A percentile compares a stretch with the other conserved stretches of the same genome.
These are phyloP conservation scores for Corythaixoides concolor DNA, from an alignment of 2,113 vertebrate genomes.

Conservation along the genomic window DNA sequence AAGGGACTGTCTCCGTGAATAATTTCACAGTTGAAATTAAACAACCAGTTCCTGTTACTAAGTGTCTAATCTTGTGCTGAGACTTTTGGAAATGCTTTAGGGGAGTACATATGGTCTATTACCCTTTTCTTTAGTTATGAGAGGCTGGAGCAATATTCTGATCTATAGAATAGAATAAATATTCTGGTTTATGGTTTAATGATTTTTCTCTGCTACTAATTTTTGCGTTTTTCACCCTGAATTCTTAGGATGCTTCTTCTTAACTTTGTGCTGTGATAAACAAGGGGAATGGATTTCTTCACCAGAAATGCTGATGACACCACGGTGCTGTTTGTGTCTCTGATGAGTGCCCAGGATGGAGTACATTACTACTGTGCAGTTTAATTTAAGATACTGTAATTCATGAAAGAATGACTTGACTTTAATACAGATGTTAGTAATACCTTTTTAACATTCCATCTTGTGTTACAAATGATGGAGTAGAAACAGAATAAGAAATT, in stretches of 20 bases:
- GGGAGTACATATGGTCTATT: background rate
- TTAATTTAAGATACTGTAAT: background rate
- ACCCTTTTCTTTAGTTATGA: background rate
- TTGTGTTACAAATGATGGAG: background rate
- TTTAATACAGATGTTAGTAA: background rate
- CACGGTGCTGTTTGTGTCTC: background rate
- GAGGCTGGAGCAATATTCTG: background rate
- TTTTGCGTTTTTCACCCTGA: background rate
- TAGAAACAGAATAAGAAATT: background rate
- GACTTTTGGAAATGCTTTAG: background rate
- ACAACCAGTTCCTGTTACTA: background rate
- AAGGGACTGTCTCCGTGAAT: background rate
- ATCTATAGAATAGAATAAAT: background rate
- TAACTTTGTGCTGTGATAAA: background rate
- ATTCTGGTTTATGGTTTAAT: background rate
- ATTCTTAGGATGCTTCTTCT: background rate
- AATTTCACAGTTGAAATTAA: slow-evolving; percentile 12
- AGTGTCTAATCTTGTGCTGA: background rate
- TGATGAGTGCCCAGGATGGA: background rate
- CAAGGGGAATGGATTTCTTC: background rate
- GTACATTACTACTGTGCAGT: background rate
- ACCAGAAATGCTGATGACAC: background rate
- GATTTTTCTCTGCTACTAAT: background rate
- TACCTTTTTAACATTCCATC: background rate
- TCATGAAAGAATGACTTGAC: background rate